Percentiles rank a stretch among this genome's conserved stretches.
Evolutionary conservation across 2,797 vertebrate genomes (phyloP).

Genomic region (Lemur catta): DNA sequence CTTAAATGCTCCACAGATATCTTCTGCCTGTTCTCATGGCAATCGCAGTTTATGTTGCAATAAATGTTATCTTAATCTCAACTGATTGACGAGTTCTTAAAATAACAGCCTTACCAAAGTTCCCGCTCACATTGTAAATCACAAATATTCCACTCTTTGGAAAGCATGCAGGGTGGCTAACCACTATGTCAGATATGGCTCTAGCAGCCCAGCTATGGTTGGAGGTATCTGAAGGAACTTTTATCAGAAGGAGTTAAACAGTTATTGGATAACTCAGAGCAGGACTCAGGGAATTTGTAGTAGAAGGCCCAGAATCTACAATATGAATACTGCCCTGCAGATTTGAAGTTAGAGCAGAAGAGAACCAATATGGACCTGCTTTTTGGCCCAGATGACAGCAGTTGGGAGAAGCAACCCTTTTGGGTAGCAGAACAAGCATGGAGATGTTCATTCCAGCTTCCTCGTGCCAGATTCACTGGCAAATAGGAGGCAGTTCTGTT

Average conservation of each 20-base stretch:
- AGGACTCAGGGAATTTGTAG: background rate
- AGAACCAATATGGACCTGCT: background rate
- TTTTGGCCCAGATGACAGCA: background rate
- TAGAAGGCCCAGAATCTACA: background rate
- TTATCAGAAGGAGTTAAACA: background rate
- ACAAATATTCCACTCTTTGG: constrained; percentile 53
- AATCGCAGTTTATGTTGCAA: constrained; percentile 69
- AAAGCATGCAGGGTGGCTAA: background rate
- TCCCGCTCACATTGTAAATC: constrained; percentile 64
- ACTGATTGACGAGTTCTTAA: constrained; percentile 70
- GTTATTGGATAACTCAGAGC: background rate
- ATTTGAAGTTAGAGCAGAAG: background rate
- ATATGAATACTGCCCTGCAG: background rate
- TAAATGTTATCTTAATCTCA: constrained; percentile 77
- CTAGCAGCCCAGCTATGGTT: background rate
- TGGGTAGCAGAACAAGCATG: background rate
- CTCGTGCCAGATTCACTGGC: background rate
- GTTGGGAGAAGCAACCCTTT: background rate
- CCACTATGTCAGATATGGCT: background rate
- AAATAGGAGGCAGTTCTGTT: background rate
- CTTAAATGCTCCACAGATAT: constrained; percentile 59
- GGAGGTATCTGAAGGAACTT: background rate
- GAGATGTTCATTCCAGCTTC: background rate
- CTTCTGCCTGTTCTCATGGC: constrained; percentile 68
- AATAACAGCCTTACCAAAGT: constrained; percentile 69